Percentiles rank a stretch among this genome's conserved stretches.
Conservation (phyloP, 2,888 invertebrate genomes). For the Dioctria rufipes region DNA sequence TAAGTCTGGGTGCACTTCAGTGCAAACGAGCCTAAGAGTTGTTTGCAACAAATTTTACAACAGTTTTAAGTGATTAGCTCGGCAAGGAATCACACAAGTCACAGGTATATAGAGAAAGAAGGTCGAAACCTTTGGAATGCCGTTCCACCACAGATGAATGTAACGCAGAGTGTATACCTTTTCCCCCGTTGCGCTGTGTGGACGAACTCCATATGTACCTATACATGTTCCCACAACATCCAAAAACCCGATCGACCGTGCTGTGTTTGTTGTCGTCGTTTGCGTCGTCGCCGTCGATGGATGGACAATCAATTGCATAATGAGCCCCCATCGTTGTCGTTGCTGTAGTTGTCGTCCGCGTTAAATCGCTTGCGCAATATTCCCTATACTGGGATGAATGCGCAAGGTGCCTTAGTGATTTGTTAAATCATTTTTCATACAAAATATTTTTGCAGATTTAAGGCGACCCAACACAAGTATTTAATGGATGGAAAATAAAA, state of each 20-base stretch:
- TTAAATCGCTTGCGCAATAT: slow-evolving; percentile 30
- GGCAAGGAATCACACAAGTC: not conserved
- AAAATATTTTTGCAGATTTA: slow-evolving; percentile 23
- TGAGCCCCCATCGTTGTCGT: slow-evolving; percentile 31
- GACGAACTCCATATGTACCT: not conserved
- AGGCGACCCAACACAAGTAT: not conserved
- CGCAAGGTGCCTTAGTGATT: slow-evolving; percentile 41
- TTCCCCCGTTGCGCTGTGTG: not conserved
- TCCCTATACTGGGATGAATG: slow-evolving; percentile 3
- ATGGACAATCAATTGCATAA: slow-evolving; percentile 39
- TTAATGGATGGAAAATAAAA: no score
- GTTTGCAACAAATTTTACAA: slow-evolving; percentile 37
- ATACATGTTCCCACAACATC: not conserved
- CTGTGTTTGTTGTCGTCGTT: no score
- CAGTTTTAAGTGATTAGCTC: slow-evolving; percentile 30
- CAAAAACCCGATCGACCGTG: not conserved
- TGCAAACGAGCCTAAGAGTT: not conserved
- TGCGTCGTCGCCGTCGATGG: not conserved
- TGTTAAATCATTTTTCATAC: slow-evolving; percentile 39
- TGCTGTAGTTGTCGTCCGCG: slow-evolving; percentile 5
- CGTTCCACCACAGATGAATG: slow-evolving; percentile 34
- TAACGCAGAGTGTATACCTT: not conserved
- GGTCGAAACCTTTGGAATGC: slow-evolving; percentile 36
- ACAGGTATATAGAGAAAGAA: not conserved
- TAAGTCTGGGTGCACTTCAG: slow-evolving; percentile 15